phyloP scores from a whole-genome alignment of 2,888 invertebrate species.

The Argyresthia goedartella region DNA sequence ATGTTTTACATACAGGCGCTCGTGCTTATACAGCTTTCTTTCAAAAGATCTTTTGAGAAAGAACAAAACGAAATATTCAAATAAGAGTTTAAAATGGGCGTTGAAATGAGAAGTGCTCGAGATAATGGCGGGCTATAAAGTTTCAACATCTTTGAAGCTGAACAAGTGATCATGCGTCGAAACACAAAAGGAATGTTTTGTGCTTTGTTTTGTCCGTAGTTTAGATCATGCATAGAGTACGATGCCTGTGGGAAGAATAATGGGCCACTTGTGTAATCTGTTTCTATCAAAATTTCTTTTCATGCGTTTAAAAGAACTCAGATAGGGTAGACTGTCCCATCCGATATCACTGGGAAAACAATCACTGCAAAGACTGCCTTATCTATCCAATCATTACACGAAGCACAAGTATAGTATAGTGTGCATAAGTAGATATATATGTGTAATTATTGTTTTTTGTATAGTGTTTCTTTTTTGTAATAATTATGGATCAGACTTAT shows the following conservation, averaged over 20 bases:
- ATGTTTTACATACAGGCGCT: neutral
- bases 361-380: too few species aligned
- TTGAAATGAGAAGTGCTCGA: slow-evolving; percentile 17
- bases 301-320: neutral
- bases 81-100: slow-evolving; percentile 16
- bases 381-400: too few species aligned
- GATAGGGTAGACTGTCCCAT: too few species aligned
- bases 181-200: slow-evolving; percentile 15
- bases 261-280: slow-evolving; percentile 1
- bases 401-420: too few species aligned
- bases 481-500: too few species aligned
- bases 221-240: slow-evolving; percentile 14
- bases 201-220: slow-evolving; percentile 15
- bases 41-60: slow-evolving; percentile 6
- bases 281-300: neutral
- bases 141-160: slow-evolving; percentile 16
- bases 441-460: too few species aligned
- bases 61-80: slow-evolving; percentile 17
- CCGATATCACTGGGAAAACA: too few species aligned
- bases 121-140: slow-evolving; percentile 23
- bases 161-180: slow-evolving; percentile 11
- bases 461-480: too few species aligned
- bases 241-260: slow-evolving; percentile 5
- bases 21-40: neutral
- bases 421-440: too few species aligned